phyloP scores from a whole-genome alignment of 2,797 vertebrate genomes.

The Euphonia xanthogaster region DNA sequence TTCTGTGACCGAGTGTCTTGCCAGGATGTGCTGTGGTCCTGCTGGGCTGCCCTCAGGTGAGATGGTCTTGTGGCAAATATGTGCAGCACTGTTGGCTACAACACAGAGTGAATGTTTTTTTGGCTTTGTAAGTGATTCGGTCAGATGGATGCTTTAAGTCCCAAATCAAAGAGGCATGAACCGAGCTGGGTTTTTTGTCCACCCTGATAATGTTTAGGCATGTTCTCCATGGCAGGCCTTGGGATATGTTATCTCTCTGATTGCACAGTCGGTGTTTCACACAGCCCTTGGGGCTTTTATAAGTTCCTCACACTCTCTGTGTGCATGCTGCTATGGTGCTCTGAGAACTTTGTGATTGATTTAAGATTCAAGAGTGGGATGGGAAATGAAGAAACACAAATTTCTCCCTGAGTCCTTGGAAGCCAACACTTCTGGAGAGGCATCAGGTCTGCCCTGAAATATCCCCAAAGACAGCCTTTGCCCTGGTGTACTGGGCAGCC shows the following conservation, averaged over 20 bases:
- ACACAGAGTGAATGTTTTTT: neutral
- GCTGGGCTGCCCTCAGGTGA: neutral
- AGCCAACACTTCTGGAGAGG: neutral
- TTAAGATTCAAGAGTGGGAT: neutral
- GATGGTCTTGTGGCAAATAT: neutral
- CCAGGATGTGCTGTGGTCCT: neutral
- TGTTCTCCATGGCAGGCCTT: neutral
- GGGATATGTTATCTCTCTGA: accelerated
- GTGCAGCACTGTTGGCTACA: neutral
- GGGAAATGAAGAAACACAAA: neutral
- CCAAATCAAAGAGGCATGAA: neutral
- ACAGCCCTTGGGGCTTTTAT: neutral
- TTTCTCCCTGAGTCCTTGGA: neutral
- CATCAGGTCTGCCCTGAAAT: neutral
- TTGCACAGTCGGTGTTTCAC: neutral
- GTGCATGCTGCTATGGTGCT: accelerated
- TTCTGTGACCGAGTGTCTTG: neutral
- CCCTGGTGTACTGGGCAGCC: neutral
- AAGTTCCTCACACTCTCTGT: neutral
- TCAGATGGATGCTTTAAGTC: neutral
- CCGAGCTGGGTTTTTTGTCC: neutral
- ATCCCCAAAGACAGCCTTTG: neutral
- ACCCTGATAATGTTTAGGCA: neutral
- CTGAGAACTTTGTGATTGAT: neutral
- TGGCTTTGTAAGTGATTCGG: neutral